phyloP scores from a whole-genome alignment of 2,888 invertebrate genomes.

The Panopea generosa region DNA sequence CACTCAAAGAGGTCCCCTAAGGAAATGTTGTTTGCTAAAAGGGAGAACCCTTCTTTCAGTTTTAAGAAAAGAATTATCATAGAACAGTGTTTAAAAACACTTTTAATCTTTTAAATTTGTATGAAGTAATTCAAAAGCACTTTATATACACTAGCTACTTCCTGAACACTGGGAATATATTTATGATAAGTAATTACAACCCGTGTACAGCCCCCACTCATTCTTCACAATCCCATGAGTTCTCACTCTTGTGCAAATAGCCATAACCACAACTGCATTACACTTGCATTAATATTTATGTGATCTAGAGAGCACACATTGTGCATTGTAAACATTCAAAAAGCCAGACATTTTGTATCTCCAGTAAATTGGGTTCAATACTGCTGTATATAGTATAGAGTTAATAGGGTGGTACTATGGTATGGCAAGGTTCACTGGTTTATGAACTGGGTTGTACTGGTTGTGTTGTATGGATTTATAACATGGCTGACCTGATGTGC shows the following conservation, averaged over 20 bases:
- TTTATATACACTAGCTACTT: background rate
- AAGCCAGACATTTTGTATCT: background rate
- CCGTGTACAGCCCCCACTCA: background rate
- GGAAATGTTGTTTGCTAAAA: no score
- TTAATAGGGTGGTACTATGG: no score
- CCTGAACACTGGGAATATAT: background rate
- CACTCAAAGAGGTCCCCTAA: no score
- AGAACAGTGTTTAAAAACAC: no score
- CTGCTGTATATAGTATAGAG: no score
- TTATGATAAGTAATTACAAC: background rate
- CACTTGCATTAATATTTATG: constrained; percentile 61
- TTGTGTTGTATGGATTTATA: constrained; percentile 8
- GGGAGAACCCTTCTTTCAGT: no score
- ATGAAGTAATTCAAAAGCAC: no score
- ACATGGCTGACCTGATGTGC: constrained; percentile 5
- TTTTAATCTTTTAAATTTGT: no score
- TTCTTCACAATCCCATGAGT: constrained; percentile 2
- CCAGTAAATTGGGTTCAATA: no score
- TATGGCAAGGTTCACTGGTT: no score
- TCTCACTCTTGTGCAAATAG: constrained; percentile 51
- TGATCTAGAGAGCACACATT: constrained; percentile 48
- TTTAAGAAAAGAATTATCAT: no score
- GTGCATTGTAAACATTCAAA: constrained; percentile 48
- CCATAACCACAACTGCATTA: constrained; percentile 58
- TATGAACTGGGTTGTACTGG: background rate